phyloP scores from a whole-genome alignment of 2,113 vertebrate genomes.

The Serilophus lunatus region DNA sequence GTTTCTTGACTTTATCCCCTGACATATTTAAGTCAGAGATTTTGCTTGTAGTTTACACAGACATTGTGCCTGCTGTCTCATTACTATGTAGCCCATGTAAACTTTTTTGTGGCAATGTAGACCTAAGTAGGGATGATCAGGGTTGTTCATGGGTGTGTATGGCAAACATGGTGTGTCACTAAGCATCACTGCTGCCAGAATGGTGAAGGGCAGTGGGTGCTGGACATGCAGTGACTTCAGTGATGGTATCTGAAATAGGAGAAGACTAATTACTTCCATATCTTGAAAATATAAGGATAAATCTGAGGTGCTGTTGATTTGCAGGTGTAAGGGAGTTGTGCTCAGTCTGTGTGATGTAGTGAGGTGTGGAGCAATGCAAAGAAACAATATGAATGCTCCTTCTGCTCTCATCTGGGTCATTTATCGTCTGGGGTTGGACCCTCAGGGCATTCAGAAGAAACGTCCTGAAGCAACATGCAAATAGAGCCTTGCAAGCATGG shows the following conservation, averaged over 20 bases:
- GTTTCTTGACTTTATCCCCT: not conserved
- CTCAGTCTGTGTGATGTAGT: not conserved
- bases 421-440: not conserved
- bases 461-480: not conserved
- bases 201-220: rapidly evolving
- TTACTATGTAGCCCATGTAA: not conserved
- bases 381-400: rapidly evolving
- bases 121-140: rapidly evolving
- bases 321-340: not conserved
- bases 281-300: not conserved
- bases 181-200: not conserved
- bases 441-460: slow-evolving; percentile 24
- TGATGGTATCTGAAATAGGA: not conserved
- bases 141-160: not conserved
- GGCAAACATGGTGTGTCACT: rapidly evolving
- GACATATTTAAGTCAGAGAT: not conserved
- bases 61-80: not conserved
- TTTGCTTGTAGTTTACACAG: not conserved
- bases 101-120: not conserved
- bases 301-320: not conserved
- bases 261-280: not conserved
- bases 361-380: not conserved
- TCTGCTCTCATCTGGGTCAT: not conserved
- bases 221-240: not conserved
- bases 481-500: not conserved